phyloP scores from a whole-genome alignment of 2,113 vertebrate species.

The Verasper variegatus region DNA sequence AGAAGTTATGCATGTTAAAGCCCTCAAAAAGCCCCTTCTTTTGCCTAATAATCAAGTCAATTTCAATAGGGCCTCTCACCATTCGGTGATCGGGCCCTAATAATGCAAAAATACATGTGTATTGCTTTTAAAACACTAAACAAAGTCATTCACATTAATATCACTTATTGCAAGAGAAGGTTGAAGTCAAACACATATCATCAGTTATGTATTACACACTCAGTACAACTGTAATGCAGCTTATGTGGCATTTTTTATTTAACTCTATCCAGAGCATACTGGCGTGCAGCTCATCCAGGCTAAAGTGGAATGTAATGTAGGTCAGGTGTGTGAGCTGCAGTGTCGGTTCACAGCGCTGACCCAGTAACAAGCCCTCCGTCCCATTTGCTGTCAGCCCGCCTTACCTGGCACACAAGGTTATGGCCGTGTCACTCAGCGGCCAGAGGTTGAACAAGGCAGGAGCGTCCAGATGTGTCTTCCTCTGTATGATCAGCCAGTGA shows the following conservation, averaged over 20 bases:
- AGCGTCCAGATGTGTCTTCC: conserved; percentile 56
- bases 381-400: conserved; percentile 46
- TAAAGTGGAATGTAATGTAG: conserved; percentile 56
- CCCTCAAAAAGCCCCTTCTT: too few species aligned
- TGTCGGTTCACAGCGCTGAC: conserved; percentile 51
- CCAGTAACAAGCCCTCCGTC: conserved; percentile 54
- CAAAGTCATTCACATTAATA: too few species aligned
- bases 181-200: not conserved
- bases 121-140: too few species aligned
- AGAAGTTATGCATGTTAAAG: too few species aligned
- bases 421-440: conserved; percentile 29
- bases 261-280: conserved; percentile 16
- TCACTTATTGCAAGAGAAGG: too few species aligned
- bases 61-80: too few species aligned
- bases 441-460: conserved; percentile 14
- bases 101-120: too few species aligned
- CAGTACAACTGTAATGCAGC: conserved; percentile 2
- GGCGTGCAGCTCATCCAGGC: conserved; percentile 33
- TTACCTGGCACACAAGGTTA: conserved; percentile 53
- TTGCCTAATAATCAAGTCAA: too few species aligned
- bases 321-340: conserved; percentile 61
- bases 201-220: not conserved
- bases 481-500: conserved; percentile 37
- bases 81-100: too few species aligned
- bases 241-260: conserved; percentile 15